Percentiles rank a stretch among this genome's conserved stretches.
These are phyloP conservation scores for Pseudoatta argentina DNA, from an alignment of 1,140 invertebrate species.

Conservation along the genomic window DNA sequence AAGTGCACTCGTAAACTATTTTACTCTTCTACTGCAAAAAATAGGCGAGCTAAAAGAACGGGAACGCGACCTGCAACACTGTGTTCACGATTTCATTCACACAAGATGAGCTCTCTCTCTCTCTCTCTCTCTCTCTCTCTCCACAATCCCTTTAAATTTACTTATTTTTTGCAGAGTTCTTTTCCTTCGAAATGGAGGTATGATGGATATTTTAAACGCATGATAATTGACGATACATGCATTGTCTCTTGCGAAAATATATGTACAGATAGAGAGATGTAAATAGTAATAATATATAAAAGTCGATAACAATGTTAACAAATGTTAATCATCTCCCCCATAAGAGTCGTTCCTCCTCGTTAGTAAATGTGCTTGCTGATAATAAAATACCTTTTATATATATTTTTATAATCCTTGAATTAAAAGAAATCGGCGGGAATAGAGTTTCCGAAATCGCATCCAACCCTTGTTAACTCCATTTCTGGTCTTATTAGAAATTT, in stretches of 20 bases:
- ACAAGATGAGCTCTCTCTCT: background rate
- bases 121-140: background rate
- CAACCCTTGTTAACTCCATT: background rate
- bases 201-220: constrained; percentile 42
- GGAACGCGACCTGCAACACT: constrained; percentile 27
- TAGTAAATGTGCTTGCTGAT: background rate
- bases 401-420: constrained; percentile 3
- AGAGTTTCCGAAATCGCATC: background rate
- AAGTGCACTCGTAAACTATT: constrained; percentile 61
- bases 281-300: constrained; percentile 44
- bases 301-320: constrained; percentile 36
- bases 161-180: constrained; percentile 51
- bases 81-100: constrained; percentile 32
- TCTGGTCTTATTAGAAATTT: constrained; percentile 16
- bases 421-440: constrained; percentile 42
- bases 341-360: background rate
- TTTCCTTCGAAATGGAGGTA: constrained; percentile 43
- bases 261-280: constrained; percentile 5
- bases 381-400: background rate
- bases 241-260: constrained; percentile 50
- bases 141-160: constrained; percentile 43
- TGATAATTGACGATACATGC: constrained; percentile 60
- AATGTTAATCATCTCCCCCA: background rate
- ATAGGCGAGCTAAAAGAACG: constrained; percentile 54
- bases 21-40: constrained; percentile 55